Conservation (phyloP, 30 jellyfish, hydroid and myxozoan species). For the Aurelia aurita complex sp. Pacific region DNA sequence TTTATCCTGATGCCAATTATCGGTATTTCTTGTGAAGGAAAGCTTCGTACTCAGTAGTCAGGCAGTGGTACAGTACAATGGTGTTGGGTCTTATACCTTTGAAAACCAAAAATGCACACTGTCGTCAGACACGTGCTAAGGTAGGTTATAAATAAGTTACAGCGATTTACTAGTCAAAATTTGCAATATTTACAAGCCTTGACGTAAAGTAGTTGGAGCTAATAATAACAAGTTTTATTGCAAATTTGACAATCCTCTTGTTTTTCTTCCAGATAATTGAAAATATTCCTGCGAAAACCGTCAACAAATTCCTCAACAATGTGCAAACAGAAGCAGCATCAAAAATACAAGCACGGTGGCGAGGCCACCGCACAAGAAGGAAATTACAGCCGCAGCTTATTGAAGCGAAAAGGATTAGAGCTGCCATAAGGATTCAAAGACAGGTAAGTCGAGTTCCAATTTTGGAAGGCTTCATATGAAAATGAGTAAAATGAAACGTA, state of each 20-base stretch:
- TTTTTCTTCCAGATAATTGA: slow-evolving; percentile 53
- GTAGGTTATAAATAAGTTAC: too few relatives aligned
- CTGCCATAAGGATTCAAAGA: slow-evolving; percentile 79
- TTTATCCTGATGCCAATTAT: too few relatives aligned
- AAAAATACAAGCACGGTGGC: slow-evolving; percentile 82
- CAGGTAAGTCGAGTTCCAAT: slow-evolving; percentile 46
- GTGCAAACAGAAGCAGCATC: slow-evolving; percentile 68
- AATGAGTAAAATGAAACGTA: not conserved
- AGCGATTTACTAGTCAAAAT: too few relatives aligned
- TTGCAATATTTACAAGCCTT: too few relatives aligned
- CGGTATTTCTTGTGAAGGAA: too few relatives aligned
- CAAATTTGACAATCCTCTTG: not conserved
- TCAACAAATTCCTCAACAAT: slow-evolving; percentile 49
- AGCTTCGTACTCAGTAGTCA: too few relatives aligned
- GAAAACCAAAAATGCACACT: too few relatives aligned
- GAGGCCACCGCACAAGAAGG: slow-evolving; percentile 68
- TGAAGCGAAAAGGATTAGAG: slow-evolving; percentile 44
- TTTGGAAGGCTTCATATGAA: not conserved
- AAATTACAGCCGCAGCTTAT: slow-evolving; percentile 29
- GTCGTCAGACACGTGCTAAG: too few relatives aligned
- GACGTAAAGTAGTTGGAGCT: too few relatives aligned
- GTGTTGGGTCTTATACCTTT: too few relatives aligned
- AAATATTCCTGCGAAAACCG: slow-evolving; percentile 87
- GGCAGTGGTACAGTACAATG: too few relatives aligned
- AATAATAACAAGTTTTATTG: not conserved